phyloP scores from a whole-genome alignment of 2,888 invertebrate genomes.

The Rhagonycha fulva region DNA sequence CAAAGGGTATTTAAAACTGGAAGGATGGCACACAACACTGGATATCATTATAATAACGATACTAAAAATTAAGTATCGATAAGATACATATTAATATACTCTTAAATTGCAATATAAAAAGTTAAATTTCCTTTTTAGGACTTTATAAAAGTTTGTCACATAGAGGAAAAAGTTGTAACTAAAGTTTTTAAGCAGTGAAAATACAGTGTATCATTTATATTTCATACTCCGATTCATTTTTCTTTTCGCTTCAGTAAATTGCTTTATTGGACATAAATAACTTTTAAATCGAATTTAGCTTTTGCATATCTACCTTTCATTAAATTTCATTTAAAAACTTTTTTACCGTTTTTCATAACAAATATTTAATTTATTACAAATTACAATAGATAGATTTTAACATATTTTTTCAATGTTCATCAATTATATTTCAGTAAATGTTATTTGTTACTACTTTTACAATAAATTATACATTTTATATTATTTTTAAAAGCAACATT shows the following conservation, averaged over 20 bases:
- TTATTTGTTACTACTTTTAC: too few relatives aligned
- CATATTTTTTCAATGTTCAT: neutral
- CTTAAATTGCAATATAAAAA: constrained; percentile 25
- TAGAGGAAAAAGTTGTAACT: constrained; percentile 34
- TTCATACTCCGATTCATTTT: constrained; percentile 37
- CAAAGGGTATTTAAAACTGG: neutral
- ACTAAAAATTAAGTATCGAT: neutral
- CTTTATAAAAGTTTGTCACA: constrained; percentile 38
- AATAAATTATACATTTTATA: too few relatives aligned
- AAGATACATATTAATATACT: neutral
- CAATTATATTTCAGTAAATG: neutral
- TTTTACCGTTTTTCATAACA: neutral
- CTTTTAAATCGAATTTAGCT: constrained; percentile 15
- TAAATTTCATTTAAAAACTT: neutral
- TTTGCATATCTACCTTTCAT: constrained; percentile 17
- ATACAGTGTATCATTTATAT: constrained; percentile 40
- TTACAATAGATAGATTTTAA: neutral
- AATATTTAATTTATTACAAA: neutral
- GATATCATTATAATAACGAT: neutral
- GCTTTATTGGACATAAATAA: constrained; percentile 29
- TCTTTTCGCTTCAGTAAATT: constrained; percentile 27
- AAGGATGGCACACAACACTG: neutral
- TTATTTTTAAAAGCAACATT: too few relatives aligned
- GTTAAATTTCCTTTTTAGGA: constrained; percentile 31
- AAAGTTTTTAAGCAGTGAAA: constrained; percentile 14